Conservation (phyloP, 2,113 vertebrate species). For the Pyrgilauda ruficollis region DNA sequence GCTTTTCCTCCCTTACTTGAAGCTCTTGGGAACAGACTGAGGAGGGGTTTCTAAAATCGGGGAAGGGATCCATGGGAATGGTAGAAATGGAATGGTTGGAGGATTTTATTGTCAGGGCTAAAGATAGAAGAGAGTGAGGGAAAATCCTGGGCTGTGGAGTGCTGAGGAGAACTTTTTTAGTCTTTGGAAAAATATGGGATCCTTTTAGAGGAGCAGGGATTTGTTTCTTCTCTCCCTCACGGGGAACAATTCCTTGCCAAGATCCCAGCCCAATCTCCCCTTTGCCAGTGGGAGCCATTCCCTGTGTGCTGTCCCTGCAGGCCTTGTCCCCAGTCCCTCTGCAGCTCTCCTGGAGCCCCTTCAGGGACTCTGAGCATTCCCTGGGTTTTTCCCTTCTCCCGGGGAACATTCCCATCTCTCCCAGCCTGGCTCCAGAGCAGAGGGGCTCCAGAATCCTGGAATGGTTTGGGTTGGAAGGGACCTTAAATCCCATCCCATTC, state of each 20-base stretch:
- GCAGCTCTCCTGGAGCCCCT: not conserved
- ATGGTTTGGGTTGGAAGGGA: rapidly evolving
- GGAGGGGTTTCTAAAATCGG: not conserved
- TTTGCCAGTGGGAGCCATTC: not conserved
- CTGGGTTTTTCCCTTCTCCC: not conserved
- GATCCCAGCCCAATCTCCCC: not conserved
- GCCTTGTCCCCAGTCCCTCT: not conserved
- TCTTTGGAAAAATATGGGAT: not conserved
- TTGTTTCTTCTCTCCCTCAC: not conserved
- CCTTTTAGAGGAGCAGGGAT: not conserved
- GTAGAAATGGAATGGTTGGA: not conserved
- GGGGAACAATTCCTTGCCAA: not conserved
- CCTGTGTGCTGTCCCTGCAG: not conserved
- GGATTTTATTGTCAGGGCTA: not conserved
- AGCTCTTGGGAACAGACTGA: not conserved
- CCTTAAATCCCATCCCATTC: not conserved
- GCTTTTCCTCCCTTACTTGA: not conserved
- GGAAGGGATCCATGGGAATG: not conserved
- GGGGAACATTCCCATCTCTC: not conserved
- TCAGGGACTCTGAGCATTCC: rapidly evolving
- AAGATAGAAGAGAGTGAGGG: not conserved
- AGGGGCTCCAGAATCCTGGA: not conserved
- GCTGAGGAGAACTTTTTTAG: not conserved
- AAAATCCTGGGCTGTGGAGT: not conserved
- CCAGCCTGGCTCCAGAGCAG: not conserved